A percentile compares a stretch with the other conserved stretches of the same genome.
phyloP scores from a whole-genome alignment of 2,113 vertebrate species.

The Oriolus oriolus region DNA sequence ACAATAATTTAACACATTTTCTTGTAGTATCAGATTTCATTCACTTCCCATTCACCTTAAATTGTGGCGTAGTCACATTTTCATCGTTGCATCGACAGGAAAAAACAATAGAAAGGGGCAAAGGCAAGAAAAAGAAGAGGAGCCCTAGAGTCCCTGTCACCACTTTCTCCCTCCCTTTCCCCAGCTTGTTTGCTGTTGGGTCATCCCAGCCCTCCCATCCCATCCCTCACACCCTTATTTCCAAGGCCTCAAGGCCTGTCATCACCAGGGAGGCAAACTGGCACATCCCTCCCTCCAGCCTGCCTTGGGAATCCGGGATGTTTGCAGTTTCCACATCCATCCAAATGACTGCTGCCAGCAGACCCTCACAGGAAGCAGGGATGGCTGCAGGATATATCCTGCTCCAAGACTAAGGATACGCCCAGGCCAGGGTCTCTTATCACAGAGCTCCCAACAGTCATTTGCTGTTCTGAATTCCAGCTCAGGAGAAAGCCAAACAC shows the following conservation, averaged over 20 bases:
- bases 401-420: not conserved
- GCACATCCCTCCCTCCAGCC: not conserved
- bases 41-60: conserved; percentile 18
- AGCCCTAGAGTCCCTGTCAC: conserved; percentile 8
- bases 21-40: not conserved
- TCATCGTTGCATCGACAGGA: not conserved
- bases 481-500: not conserved
- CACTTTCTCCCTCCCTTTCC: not conserved
- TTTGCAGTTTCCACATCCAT: not conserved
- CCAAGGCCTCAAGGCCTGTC: not conserved
- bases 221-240: not conserved
- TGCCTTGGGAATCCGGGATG: not conserved
- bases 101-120: not conserved
- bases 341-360: not conserved
- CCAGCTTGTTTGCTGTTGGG: not conserved
- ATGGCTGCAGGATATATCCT: not conserved
- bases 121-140: not conserved
- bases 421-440: not conserved
- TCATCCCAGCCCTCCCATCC: not conserved
- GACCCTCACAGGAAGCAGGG: not conserved
- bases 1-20: not conserved
- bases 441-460: not conserved
- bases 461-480: not conserved
- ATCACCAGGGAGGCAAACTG: conserved; percentile 3
- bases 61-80: not conserved